Evolutionary conservation across 2,113 vertebrate genomes (phyloP), one percentile per base, ranked within the genome.

Genomic region (Microtus richardsoni): DNA sequence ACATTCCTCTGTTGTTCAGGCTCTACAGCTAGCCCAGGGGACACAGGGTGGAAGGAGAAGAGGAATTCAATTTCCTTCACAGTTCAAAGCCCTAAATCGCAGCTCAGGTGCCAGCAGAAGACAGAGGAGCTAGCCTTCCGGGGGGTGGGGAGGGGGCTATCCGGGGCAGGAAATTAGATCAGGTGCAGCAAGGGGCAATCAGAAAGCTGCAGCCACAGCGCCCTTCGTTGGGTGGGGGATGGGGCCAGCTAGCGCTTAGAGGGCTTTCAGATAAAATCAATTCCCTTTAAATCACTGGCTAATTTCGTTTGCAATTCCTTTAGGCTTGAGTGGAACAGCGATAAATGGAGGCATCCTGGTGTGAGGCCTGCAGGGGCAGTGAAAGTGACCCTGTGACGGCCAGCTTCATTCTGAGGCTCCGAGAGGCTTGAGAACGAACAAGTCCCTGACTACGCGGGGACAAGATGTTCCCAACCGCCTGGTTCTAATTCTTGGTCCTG

Each of bases 231-330:
- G 91, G 1, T 78, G 96, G 97, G 21, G 97, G 17, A 95, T 85
- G 83, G 60, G 60, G 19, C 19, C 30, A 36, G 83, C 9, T 9
- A 93, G 97, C 88, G 87, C 17, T 73, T 88, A 89, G 41, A 74
- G 85, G 9, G 14, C 94, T 95, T 93, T 95, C 92, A 97, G 96
- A 88, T 96, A 95, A 98, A 98, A 98, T 96, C 97, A 85, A 91
- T 97, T 96, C 88, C 91, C 79, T 60, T 79, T 39, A n/a, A 93
- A 5, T 68, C 96, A 93, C 16, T 30, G 94, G 94, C 83, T 97
- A 44, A 47, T 92, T 86, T 93, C 94, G 91, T 75, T 87, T 86
- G 91, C 5, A 2, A 5, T 62, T 62, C 90, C 30, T 5, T 28
- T 54, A 54, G 68, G 93, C 73, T 87, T n/a, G 3, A 70, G 19